Percentiles rank a stretch among this genome's conserved stretches.
Conservation (phyloP, 1,140 invertebrate species). For the Homarus americanus region DNA sequence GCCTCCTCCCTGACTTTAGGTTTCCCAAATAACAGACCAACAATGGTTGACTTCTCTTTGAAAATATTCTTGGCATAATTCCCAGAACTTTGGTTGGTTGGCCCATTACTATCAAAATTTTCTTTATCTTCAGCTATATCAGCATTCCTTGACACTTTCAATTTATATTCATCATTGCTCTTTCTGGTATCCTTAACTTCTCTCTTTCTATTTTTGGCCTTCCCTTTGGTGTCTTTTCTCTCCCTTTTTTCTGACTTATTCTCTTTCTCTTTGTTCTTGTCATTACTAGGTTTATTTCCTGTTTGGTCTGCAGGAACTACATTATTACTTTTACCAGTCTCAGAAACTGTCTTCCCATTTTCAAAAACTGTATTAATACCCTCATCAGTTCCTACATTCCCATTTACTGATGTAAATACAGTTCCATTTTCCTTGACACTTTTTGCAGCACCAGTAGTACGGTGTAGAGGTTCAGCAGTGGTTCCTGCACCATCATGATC, state of each 20-base stretch:
- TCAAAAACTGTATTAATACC: too few species aligned
- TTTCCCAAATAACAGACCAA: constrained; percentile 30
- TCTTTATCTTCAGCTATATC: not conserved
- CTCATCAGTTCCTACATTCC: not conserved
- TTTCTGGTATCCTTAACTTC: not conserved
- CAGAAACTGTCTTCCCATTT: not conserved
- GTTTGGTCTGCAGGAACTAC: not conserved
- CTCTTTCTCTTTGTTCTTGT: not conserved
- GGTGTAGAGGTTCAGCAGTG: not conserved
- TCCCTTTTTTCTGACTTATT: not conserved
- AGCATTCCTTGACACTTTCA: not conserved
- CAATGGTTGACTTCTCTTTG: constrained; percentile 32
- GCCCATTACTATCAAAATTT: not conserved
- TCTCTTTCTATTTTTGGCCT: not conserved
- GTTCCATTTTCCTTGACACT: not conserved
- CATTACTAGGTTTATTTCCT: not conserved
- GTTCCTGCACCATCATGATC: not conserved
- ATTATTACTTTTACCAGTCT: not conserved
- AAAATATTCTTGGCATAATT: not conserved
- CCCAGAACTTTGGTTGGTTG: not conserved
- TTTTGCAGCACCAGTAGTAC: not conserved
- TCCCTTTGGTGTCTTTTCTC: not conserved
- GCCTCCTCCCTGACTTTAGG: not conserved
- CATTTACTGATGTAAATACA: not conserved
- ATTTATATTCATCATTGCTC: not conserved